These are phyloP conservation scores for Ylistrum balloti DNA, from an alignment of 1,140 invertebrate genomes.

Conservation along the genomic window DNA sequence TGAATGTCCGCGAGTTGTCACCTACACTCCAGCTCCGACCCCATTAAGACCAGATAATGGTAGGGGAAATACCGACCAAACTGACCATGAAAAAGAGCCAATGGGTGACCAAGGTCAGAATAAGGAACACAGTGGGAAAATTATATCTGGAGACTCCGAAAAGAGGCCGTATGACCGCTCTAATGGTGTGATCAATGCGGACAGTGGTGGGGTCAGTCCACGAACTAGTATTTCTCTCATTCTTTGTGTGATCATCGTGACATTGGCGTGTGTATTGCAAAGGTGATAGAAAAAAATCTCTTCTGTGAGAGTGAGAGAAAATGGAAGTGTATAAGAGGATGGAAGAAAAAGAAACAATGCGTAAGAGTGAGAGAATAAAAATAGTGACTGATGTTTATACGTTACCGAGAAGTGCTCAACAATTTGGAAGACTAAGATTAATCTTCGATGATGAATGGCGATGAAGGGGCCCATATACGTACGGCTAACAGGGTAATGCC, in stretches of 20 bases:
- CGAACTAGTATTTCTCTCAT: conserved; percentile 17
- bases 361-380: neutral
- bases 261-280: neutral
- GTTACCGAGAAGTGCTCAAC: conserved; percentile 18
- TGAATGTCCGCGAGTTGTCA: neutral
- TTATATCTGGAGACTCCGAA: neutral
- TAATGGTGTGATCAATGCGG: neutral
- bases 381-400: neutral
- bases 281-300: neutral
- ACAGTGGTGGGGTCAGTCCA: neutral
- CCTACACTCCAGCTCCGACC: neutral
- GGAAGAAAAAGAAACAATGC: neutral
- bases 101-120: neutral
- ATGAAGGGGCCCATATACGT: neutral
- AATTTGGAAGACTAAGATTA: neutral
- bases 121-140: neutral
- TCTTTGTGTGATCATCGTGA: neutral
- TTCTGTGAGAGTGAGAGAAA: neutral
- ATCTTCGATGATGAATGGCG: neutral
- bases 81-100: neutral
- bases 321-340: neutral
- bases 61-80: neutral
- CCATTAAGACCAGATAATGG: neutral
- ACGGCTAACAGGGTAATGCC: conserved; percentile 1
- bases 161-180: neutral